Percentiles rank a stretch among this genome's conserved stretches.
Evolutionary conservation across 2,888 invertebrate genomes (phyloP).

Genomic region (Malthinus seriepunctatus): DNA sequence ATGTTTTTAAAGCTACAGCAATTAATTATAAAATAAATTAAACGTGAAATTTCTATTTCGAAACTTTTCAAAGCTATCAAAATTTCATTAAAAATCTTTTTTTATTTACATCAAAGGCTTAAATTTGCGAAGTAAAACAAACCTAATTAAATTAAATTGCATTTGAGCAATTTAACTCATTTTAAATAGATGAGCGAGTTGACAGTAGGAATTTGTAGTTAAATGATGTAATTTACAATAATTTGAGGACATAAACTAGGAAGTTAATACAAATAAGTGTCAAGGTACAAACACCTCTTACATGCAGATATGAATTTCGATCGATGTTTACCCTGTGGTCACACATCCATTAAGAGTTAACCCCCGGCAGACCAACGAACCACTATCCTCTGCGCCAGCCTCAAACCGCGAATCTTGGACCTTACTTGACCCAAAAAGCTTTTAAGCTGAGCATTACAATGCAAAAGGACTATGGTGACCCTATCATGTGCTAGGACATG

Average conservation of each 20-base stretch:
- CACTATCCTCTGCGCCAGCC: constrained; percentile 14
- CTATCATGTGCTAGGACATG: constrained; percentile 37
- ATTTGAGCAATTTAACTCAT: no score
- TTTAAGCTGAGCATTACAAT: constrained; percentile 34
- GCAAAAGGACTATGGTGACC: constrained; percentile 30
- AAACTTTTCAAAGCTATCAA: no score
- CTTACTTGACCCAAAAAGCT: constrained; percentile 36
- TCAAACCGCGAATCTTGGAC: constrained; percentile 30
- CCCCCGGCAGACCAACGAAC: constrained; percentile 29
- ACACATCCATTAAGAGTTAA: constrained; percentile 44
- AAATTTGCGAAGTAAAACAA: no score
- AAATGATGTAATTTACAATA: no score
- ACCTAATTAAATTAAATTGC: no score
- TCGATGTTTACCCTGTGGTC: constrained; percentile 43
- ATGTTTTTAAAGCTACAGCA: no score
- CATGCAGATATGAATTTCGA: constrained; percentile 29
- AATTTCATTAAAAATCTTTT: no score
- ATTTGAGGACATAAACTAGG: not conserved
- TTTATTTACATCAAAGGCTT: no score
- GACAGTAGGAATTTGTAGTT: not conserved
- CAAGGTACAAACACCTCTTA: constrained; percentile 13
- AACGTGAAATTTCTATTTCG: no score
- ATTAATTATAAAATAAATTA: no score
- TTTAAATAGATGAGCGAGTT: no score
- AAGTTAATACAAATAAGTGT: not conserved